These are phyloP conservation scores for Epinephelus coioides DNA, from an alignment of 2,797 vertebrate species.

Conservation along the genomic window DNA sequence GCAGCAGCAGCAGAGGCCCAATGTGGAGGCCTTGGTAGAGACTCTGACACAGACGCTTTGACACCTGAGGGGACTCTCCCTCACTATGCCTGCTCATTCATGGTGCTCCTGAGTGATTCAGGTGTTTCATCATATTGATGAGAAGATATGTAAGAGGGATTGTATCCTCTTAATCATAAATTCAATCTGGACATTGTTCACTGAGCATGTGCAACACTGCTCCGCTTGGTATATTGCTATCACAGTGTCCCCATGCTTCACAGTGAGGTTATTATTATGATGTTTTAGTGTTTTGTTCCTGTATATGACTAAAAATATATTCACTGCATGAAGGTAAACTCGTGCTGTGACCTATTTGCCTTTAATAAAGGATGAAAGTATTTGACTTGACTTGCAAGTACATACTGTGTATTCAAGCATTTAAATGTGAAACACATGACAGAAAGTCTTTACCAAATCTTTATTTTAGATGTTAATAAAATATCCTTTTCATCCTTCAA, in stretches of 20 bases:
- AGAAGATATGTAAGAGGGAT: slow-evolving; percentile 6
- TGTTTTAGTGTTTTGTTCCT: slow-evolving; percentile 7
- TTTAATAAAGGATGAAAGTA: slow-evolving; percentile 36
- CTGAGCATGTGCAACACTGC: not conserved
- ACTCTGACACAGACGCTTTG: slow-evolving; percentile 41
- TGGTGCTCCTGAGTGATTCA: slow-evolving; percentile 20
- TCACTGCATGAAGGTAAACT: slow-evolving; percentile 4
- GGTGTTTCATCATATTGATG: slow-evolving; percentile 38
- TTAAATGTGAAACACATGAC: not conserved
- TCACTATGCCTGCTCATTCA: slow-evolving; percentile 68
- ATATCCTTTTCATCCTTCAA: not conserved
- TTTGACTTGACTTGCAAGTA: not conserved
- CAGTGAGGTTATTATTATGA: not conserved
- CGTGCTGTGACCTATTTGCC: not conserved
- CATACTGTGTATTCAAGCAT: not conserved
- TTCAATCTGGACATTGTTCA: not conserved
- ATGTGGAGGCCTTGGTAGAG: slow-evolving; percentile 90
- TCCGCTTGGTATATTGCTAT: not conserved
- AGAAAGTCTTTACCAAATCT: not conserved
- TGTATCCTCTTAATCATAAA: not conserved
- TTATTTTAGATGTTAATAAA: not conserved
- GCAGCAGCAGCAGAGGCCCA: slow-evolving; percentile 57
- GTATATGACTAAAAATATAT: slow-evolving; percentile 3
- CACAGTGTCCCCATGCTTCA: not conserved
- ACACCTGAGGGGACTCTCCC: slow-evolving; percentile 76